Evolutionary conservation across 1,140 invertebrate genomes (phyloP).

Genomic region (Euschistus heros): DNA sequence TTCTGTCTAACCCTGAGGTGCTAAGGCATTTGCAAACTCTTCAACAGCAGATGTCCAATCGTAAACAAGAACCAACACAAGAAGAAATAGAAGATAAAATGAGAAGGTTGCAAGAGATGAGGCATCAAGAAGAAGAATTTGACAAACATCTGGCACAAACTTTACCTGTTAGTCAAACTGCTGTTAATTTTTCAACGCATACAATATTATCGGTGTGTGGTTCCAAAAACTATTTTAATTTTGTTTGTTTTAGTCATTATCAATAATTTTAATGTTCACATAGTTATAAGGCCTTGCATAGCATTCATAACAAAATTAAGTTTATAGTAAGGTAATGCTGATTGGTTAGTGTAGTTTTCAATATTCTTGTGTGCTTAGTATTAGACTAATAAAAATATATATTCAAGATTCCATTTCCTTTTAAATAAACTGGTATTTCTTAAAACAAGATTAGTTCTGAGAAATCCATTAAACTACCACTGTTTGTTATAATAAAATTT

Average conservation of each 20-base stretch:
- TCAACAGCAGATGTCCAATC: conserved; percentile 41
- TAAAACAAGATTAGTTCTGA: no score
- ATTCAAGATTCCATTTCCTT: background rate
- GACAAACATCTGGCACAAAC: conserved; percentile 65
- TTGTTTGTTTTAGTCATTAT: conserved; percentile 11
- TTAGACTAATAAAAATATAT: background rate
- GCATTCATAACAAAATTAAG: conserved; percentile 9
- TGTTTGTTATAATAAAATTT: no score
- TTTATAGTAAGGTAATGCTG: background rate
- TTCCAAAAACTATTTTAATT: conserved; percentile 17
- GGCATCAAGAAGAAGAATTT: conserved; percentile 65
- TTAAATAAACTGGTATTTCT: background rate
- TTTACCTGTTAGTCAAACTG: conserved; percentile 42
- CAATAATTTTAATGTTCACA: conserved; percentile 5
- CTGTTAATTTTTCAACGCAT: conserved; percentile 19
- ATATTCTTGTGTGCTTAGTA: background rate
- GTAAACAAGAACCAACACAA: conserved; percentile 35
- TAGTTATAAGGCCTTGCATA: background rate
- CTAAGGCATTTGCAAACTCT: conserved; percentile 56
- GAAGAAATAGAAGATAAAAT: conserved; percentile 58
- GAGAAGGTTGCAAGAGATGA: conserved; percentile 56
- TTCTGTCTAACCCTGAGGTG: conserved; percentile 62
- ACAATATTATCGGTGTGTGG: conserved; percentile 9
- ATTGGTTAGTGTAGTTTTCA: background rate
- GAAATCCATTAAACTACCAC: no score